A percentile compares a stretch with the other conserved stretches of the same genome.
Evolutionary conservation across 1,140 invertebrate genomes (phyloP).

Genomic region (Papilio helenus): DNA sequence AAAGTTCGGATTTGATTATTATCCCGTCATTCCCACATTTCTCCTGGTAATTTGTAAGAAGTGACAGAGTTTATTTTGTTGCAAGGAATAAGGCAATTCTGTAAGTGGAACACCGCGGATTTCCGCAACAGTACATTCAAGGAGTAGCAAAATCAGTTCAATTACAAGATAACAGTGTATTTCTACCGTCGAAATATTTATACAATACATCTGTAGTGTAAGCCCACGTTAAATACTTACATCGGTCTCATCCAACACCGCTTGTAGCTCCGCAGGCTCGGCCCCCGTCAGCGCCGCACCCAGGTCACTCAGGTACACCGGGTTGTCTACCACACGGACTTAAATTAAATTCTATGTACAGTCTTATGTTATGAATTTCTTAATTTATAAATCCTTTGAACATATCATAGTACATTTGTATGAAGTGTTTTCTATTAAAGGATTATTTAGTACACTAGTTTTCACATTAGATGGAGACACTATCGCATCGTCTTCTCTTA

Average conservation of each 20-base stretch:
- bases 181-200: neutral
- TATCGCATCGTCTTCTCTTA: slow-evolving; percentile 43
- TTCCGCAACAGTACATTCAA: no score
- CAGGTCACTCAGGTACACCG: slow-evolving; percentile 98
- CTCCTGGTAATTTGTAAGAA: no score
- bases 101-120: no score
- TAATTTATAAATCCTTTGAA: slow-evolving; percentile 49
- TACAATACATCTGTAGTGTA: neutral
- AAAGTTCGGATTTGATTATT: no score
- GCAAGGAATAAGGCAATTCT: no score
- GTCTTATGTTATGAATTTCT: slow-evolving; percentile 33
- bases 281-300: slow-evolving; percentile 97
- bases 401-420: slow-evolving; percentile 73
- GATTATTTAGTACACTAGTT: slow-evolving; percentile 33
- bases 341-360: slow-evolving; percentile 78
- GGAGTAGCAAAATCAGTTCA: no score
- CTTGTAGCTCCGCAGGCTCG: slow-evolving; percentile 95
- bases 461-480: slow-evolving; percentile 53
- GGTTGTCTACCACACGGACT: slow-evolving; percentile 96
- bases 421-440: slow-evolving; percentile 62
- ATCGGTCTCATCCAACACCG: slow-evolving; percentile 97
- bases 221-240: slow-evolving; percentile 83
- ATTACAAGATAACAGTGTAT: neutral
- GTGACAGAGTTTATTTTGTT: no score
- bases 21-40: no score